These are phyloP conservation scores for Chaunax sp. DNA, from an alignment of 2,797 vertebrate species.

Conservation along the genomic window DNA sequence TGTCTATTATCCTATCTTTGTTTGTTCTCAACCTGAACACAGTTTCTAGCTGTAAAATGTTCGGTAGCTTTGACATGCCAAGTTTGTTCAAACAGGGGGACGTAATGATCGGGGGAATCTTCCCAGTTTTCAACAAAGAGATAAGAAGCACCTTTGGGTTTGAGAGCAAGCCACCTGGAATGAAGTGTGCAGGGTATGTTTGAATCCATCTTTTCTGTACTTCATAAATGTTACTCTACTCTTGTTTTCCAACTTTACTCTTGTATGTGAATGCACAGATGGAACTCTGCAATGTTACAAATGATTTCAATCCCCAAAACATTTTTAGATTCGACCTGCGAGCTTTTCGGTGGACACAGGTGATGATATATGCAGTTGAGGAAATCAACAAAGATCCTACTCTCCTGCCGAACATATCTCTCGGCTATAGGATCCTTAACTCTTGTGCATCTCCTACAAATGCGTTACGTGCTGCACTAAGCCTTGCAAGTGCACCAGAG, in stretches of 20 bases:
- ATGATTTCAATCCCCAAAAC: background rate
- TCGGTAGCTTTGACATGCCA: conserved; percentile 71
- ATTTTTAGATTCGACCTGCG: conserved; percentile 79
- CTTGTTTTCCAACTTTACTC: background rate
- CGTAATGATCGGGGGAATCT: conserved; percentile 84
- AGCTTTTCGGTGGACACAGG: conserved; percentile 82
- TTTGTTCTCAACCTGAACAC: conserved; percentile 50
- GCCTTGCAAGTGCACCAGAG: conserved; percentile 65
- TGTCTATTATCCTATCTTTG: conserved; percentile 24
- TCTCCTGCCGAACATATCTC: conserved; percentile 80
- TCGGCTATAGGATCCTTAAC: conserved; percentile 83
- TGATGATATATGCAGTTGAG: conserved; percentile 84
- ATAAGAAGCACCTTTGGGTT: conserved; percentile 58
- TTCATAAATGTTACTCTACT: background rate
- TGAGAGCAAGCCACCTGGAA: conserved; percentile 57
- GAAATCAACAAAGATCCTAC: conserved; percentile 80
- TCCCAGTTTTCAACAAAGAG: conserved; percentile 83
- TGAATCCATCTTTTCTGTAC: background rate
- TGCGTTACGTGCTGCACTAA: conserved; percentile 76
- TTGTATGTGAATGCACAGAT: background rate
- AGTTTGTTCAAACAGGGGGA: conserved; percentile 76
- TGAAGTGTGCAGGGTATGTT: conserved; percentile 77
- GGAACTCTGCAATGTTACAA: background rate
- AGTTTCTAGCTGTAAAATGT: conserved; percentile 65
- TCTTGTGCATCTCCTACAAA: conserved; percentile 83